Evolutionary conservation across 2,113 vertebrate species (phyloP).

Genomic region (Ahaetulla prasina): DNA sequence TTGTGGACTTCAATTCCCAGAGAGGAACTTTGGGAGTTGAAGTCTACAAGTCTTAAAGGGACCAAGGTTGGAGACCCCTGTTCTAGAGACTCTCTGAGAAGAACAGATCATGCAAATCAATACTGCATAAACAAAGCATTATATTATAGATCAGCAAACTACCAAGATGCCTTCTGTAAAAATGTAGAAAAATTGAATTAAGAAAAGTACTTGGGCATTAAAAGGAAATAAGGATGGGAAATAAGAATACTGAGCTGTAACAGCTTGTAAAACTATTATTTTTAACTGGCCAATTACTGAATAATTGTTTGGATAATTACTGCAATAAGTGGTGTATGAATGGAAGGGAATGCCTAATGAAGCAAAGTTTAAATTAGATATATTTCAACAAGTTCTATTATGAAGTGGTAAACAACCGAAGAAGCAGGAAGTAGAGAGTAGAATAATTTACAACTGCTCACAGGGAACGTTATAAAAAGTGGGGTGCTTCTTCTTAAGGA

Average conservation of each 20-base stretch:
- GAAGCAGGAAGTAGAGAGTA: neutral
- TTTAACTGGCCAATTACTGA: conserved; percentile 1
- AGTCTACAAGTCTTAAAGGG: too few species aligned
- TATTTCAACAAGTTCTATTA: neutral
- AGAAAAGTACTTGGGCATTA: neutral
- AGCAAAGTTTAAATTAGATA: neutral
- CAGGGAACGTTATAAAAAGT: neutral
- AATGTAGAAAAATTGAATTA: neutral
- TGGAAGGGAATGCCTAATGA: neutral
- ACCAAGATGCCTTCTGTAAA: neutral
- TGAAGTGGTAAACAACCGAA: neutral
- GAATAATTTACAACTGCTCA: neutral
- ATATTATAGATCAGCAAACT: neutral
- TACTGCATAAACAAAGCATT: neutral
- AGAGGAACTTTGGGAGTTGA: too few species aligned
- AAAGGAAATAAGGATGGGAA: neutral
- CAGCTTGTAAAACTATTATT: neutral
- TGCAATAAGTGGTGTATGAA: neutral
- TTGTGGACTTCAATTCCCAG: too few species aligned
- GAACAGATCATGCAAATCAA: neutral
- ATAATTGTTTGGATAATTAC: neutral
- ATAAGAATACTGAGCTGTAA: neutral
- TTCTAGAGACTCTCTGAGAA: neutral
- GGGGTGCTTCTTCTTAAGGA: neutral
- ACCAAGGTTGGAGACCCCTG: too few species aligned